A percentile compares a stretch with the other conserved stretches of the same genome.
phyloP scores from a whole-genome alignment of 2,113 vertebrate genomes.

The Gyps fulvus region DNA sequence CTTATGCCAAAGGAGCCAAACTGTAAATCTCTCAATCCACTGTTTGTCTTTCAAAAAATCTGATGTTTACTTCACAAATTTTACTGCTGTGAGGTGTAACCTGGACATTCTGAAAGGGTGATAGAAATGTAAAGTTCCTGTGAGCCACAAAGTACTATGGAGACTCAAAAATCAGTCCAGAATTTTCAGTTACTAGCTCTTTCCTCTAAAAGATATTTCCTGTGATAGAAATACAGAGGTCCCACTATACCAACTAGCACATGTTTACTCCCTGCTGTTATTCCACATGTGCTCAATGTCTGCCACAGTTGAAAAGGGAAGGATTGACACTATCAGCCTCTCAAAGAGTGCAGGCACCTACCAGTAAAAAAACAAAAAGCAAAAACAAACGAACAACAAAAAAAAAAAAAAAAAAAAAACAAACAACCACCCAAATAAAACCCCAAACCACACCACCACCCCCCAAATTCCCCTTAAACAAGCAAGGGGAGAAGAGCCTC shows the following conservation, averaged over 20 bases:
- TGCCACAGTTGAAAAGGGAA: not conserved
- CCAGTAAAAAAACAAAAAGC: not conserved
- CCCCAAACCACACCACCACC: not conserved
- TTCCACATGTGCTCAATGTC: not conserved
- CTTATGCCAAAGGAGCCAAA: not conserved
- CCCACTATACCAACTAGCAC: not conserved
- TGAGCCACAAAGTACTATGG: not conserved
- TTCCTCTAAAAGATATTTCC: not conserved
- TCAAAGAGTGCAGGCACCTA: not conserved
- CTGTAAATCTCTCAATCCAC: not conserved
- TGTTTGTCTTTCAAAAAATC: not conserved
- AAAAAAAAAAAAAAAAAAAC: not conserved
- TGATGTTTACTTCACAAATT: not conserved
- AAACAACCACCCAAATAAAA: not conserved
- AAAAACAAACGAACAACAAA: not conserved
- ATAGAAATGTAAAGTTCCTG: not conserved
- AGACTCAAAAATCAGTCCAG: not conserved
- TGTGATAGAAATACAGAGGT: not conserved
- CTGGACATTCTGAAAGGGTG: not conserved
- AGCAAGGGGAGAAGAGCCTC: not conserved
- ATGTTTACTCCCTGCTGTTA: constrained; percentile 2
- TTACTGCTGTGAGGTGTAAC: not conserved
- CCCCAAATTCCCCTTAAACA: not conserved
- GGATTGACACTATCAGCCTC: not conserved
- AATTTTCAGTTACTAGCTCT: not conserved